Conservation (phyloP, 2,888 invertebrate genomes). For the Drosophila acutilabella region DNA sequence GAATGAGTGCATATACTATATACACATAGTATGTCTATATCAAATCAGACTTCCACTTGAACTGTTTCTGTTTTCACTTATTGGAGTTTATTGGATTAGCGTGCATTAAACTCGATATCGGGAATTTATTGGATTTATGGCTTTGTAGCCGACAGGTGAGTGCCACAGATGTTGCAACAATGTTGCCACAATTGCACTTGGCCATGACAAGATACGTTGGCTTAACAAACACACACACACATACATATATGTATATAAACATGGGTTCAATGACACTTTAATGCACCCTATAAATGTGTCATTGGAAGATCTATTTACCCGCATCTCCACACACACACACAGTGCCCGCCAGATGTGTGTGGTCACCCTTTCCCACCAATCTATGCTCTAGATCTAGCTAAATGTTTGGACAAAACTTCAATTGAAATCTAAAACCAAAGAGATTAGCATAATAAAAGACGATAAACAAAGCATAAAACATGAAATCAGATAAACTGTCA, state of each 20-base stretch:
- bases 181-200: slow-evolving; percentile 56
- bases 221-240: slow-evolving; percentile 9
- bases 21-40: slow-evolving; percentile 8
- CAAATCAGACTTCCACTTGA: slow-evolving; percentile 79
- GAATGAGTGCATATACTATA: slow-evolving; percentile 6
- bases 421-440: slow-evolving; percentile 10
- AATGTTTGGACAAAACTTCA: slow-evolving; percentile 19
- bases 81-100: slow-evolving; percentile 69
- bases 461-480: slow-evolving; percentile 12
- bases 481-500: slow-evolving; percentile 19
- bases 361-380: slow-evolving; percentile 14
- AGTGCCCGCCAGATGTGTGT: slow-evolving; percentile 6
- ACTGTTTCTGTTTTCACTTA: slow-evolving; percentile 73
- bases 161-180: slow-evolving; percentile 48
- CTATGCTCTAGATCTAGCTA: slow-evolving; percentile 6
- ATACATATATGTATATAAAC: slow-evolving; percentile 33
- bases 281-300: slow-evolving; percentile 52
- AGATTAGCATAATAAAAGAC: slow-evolving; percentile 12
- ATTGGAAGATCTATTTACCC: slow-evolving; percentile 45
- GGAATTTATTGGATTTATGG: slow-evolving; percentile 33
- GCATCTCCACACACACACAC: slow-evolving; percentile 26
- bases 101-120: slow-evolving; percentile 52
- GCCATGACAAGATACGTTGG: slow-evolving; percentile 50
- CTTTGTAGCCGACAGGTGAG: slow-evolving; percentile 41
- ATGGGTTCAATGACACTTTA: slow-evolving; percentile 43